phyloP scores from a whole-genome alignment of 2,888 invertebrate genomes.

The Eupithecia abbreviata region DNA sequence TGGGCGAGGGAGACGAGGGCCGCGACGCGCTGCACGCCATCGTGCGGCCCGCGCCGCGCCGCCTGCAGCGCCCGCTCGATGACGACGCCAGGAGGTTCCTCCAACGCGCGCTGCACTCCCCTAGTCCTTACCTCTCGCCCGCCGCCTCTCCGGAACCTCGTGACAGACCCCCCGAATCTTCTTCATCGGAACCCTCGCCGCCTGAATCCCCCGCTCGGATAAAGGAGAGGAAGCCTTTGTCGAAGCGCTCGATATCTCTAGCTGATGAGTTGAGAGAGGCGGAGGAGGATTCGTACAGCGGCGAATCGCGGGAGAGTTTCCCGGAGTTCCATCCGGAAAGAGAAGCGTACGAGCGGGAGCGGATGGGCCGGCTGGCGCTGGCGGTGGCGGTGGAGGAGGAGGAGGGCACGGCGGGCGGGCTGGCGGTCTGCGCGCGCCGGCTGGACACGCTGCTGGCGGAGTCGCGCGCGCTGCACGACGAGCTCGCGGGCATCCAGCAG shows the following conservation, averaged over 20 bases:
- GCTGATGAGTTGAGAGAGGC: slow-evolving; percentile 77
- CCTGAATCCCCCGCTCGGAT: slow-evolving; percentile 15
- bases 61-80: slow-evolving; percentile 69
- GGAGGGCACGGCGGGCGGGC: slow-evolving; percentile 52
- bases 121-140: slow-evolving; percentile 61
- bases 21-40: slow-evolving; percentile 74
- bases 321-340: slow-evolving; percentile 27
- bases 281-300: slow-evolving; percentile 70
- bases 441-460: slow-evolving; percentile 76
- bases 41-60: slow-evolving; percentile 70
- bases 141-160: slow-evolving; percentile 57
- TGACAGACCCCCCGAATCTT: slow-evolving; percentile 33
- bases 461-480: slow-evolving; percentile 74
- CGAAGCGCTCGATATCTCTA: slow-evolving; percentile 53
- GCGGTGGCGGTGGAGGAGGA: slow-evolving; percentile 76
- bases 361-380: slow-evolving; percentile 72
- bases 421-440: slow-evolving; percentile 63
- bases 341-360: slow-evolving; percentile 72
- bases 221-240: slow-evolving; percentile 41
- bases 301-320: slow-evolving; percentile 38
- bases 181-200: slow-evolving; percentile 11
- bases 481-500: slow-evolving; percentile 77
- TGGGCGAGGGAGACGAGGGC: slow-evolving; percentile 73
- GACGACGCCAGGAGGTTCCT: slow-evolving; percentile 75
- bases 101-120: slow-evolving; percentile 68